Percentiles rank a stretch among this genome's conserved stretches.
Evolutionary conservation across 2,113 vertebrate genomes (phyloP).

Genomic region (Ammodytes dubius): DNA sequence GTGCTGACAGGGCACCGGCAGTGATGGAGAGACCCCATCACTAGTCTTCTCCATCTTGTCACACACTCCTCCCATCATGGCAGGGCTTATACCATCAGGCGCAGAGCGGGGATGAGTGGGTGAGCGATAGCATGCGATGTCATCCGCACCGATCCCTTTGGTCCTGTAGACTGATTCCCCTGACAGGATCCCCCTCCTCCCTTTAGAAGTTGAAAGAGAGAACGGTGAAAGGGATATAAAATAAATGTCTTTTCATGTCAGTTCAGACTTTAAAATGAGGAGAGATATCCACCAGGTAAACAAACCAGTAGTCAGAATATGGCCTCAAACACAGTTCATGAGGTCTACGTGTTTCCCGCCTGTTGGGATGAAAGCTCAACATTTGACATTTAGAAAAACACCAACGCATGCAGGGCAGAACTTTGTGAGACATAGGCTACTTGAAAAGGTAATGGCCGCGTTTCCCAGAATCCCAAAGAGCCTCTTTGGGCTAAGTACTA

Average conservation of each 20-base stretch:
- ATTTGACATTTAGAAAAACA: conserved; percentile 24
- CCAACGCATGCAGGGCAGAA: neutral
- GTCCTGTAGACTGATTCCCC: conserved; percentile 67
- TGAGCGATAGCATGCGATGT: conserved; percentile 42
- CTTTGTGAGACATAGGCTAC: neutral
- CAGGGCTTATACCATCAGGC: conserved; percentile 48
- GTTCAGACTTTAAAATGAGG: conserved; percentile 2
- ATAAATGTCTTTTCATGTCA: conserved; percentile 6
- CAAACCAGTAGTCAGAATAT: neutral
- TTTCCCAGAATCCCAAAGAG: too few relatives aligned
- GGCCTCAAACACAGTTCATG: neutral
- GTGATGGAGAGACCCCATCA: conserved; percentile 59
- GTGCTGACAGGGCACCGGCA: conserved; percentile 50
- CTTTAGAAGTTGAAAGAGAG: neutral
- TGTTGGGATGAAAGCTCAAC: neutral
- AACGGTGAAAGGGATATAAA: conserved; percentile 28
- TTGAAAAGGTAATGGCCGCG: neutral
- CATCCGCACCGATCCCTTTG: conserved; percentile 30
- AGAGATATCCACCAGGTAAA: conserved; percentile 8
- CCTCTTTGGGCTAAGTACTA: too few relatives aligned
- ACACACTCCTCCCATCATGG: conserved; percentile 60
- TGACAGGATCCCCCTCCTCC: neutral
- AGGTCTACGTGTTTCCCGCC: neutral
- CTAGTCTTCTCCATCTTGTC: conserved; percentile 52
- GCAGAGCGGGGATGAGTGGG: conserved; percentile 28